Percentiles rank a stretch among this genome's conserved stretches.
phyloP scores from a whole-genome alignment of 2,888 invertebrate species.

The Drosophila paramelanica region DNA sequence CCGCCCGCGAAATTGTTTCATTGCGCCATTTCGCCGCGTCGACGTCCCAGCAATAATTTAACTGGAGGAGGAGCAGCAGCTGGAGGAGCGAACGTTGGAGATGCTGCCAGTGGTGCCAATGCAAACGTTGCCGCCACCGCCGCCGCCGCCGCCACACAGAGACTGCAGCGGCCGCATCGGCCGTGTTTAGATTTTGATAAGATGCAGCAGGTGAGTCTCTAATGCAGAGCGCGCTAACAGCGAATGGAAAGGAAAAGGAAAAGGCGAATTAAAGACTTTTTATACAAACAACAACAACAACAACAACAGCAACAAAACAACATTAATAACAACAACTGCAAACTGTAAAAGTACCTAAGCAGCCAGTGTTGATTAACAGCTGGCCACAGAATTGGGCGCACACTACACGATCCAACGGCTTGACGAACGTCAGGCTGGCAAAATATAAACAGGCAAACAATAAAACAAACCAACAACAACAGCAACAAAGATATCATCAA shows the following conservation, averaged over 20 bases:
- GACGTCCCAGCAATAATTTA: constrained; percentile 85
- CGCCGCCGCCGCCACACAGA: constrained; percentile 80
- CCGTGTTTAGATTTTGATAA: constrained; percentile 98
- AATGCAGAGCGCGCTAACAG: constrained; percentile 80
- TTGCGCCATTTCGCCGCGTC: constrained; percentile 87
- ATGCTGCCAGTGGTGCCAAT: constrained; percentile 31
- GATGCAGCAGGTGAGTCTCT: constrained; percentile 94
- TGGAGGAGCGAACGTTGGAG: constrained; percentile 24
- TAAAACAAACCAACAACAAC: constrained; percentile 25
- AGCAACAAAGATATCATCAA: constrained; percentile 61
- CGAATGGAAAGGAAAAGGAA: constrained; percentile 38
- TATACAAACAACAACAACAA: constrained; percentile 63
- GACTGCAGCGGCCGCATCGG: constrained; percentile 89
- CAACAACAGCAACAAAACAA: constrained; percentile 42
- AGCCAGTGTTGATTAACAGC: constrained; percentile 42
- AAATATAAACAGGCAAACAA: constrained; percentile 19
- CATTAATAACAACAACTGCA: constrained; percentile 41
- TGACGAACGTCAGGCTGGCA: constrained; percentile 7
- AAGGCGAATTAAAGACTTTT: constrained; percentile 77
- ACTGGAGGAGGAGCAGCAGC: constrained; percentile 19
- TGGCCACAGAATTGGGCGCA: constrained; percentile 53
- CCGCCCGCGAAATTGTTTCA: constrained; percentile 86
- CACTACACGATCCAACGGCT: constrained; percentile 40
- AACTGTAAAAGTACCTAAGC: constrained; percentile 52
- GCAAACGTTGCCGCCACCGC: constrained; percentile 27